phyloP scores from a whole-genome alignment of 2,113 vertebrate species.

The Malurus cyaneus region DNA sequence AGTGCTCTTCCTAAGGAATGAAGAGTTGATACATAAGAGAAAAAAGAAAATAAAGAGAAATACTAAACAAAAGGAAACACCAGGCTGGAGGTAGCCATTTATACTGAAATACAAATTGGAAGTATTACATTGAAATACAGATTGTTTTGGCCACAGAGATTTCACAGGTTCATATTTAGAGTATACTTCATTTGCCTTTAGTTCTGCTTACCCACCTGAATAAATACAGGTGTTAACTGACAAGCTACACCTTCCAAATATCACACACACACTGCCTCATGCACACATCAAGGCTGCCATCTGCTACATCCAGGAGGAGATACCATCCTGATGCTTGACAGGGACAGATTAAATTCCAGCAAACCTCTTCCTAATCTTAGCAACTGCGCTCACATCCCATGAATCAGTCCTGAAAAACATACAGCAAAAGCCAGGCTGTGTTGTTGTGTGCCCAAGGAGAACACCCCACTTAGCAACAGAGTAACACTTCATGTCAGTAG shows the following conservation, averaged over 20 bases:
- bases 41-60: background rate
- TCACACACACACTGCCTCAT: background rate
- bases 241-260: background rate
- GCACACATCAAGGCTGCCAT: background rate
- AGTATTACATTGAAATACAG: background rate
- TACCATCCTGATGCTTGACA: background rate
- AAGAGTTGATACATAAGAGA: background rate
- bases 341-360: background rate
- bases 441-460: background rate
- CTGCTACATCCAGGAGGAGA: background rate
- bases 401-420: background rate
- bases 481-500: background rate
- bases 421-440: background rate
- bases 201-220: background rate
- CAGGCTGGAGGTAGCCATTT: background rate
- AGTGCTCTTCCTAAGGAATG: background rate
- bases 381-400: background rate
- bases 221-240: background rate
- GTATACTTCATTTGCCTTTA: background rate
- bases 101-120: background rate
- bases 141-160: background rate
- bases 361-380: background rate
- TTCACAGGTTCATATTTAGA: background rate
- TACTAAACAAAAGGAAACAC: background rate
- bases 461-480: background rate